A percentile compares a stretch with the other conserved stretches of the same genome.
phyloP scores from a whole-genome alignment of 2,888 invertebrate species.

The Stratiomys singularior region DNA sequence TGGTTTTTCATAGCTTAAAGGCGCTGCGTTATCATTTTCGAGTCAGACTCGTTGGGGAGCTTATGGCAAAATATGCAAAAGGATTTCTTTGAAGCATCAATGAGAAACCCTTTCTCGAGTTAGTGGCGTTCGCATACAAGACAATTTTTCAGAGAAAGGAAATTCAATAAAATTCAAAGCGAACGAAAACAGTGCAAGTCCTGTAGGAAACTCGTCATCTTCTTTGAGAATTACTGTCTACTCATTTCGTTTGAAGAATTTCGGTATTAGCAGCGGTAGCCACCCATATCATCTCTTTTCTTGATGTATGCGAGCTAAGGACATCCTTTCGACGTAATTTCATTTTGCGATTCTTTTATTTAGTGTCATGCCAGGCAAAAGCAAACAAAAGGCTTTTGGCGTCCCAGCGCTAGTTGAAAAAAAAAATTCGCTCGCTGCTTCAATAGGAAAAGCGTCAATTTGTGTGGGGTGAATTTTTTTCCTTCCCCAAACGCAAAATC shows the following conservation, averaged over 20 bases:
- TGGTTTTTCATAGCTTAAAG: slow-evolving; percentile 46
- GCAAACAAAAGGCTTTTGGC: too few species aligned
- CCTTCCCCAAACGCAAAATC: not conserved
- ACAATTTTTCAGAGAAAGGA: slow-evolving; percentile 49
- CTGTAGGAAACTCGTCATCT: slow-evolving; percentile 50
- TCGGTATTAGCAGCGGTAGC: not conserved
- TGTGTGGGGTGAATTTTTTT: too few species aligned
- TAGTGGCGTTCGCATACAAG: slow-evolving; percentile 45
- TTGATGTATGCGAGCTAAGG: too few species aligned
- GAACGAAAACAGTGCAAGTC: slow-evolving; percentile 41
- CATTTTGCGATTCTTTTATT: too few species aligned
- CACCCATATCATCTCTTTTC: too few species aligned
- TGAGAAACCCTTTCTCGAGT: slow-evolving; percentile 33
- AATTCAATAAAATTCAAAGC: slow-evolving; percentile 52
- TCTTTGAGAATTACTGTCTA: slow-evolving; percentile 32
- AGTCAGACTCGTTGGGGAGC: not conserved
- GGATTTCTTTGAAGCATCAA: slow-evolving; percentile 38
- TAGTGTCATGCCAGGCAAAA: too few species aligned
- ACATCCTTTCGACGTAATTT: too few species aligned
- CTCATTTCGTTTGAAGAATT: not conserved
- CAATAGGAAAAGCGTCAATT: too few species aligned
- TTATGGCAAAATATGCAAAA: slow-evolving; percentile 41
- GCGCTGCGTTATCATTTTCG: slow-evolving; percentile 32
- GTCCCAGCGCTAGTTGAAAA: too few species aligned
- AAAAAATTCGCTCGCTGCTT: too few species aligned